These are phyloP conservation scores for Geotrypetes seraphini DNA, from an alignment of 2,797 vertebrate species.

Conservation along the genomic window DNA sequence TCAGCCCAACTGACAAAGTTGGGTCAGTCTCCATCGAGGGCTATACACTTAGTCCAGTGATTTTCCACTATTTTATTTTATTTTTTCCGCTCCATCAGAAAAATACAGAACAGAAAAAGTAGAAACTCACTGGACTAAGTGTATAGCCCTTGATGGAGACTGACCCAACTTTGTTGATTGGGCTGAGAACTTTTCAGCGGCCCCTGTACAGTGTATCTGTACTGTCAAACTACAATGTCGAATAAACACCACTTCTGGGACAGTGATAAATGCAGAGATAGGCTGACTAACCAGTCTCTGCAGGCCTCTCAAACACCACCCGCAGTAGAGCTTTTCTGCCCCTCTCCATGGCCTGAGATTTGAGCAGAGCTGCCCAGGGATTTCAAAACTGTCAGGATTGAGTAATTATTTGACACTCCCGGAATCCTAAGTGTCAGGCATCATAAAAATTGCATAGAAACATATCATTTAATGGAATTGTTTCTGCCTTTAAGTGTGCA, in stretches of 20 bases:
- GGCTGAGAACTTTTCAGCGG: no score
- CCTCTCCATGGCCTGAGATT: slow-evolving; percentile 10
- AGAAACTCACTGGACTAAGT: no score
- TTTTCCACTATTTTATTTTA: no score
- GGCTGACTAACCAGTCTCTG: slow-evolving; percentile 65
- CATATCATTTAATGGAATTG: slow-evolving; percentile 13
- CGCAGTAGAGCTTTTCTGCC: background rate
- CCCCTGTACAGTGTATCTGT: no score
- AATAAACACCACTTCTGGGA: slow-evolving; percentile 81
- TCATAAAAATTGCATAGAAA: slow-evolving; percentile 11
- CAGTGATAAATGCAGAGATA: slow-evolving; percentile 69
- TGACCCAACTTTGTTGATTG: no score
- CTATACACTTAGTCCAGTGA: no score
- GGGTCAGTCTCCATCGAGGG: no score
- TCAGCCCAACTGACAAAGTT: no score
- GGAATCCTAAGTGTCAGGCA: slow-evolving; percentile 3
- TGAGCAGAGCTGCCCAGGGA: background rate
- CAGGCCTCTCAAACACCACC: slow-evolving; percentile 14
- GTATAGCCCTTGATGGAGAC: no score
- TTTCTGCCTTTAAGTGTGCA: slow-evolving; percentile 22
- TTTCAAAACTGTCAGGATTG: slow-evolving; percentile 21
- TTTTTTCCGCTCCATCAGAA: no score
- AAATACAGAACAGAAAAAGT: no score
- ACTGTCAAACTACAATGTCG: slow-evolving; percentile 73
- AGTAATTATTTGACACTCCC: slow-evolving; percentile 16